These are phyloP conservation scores for Dasysyrphus tricinctus DNA, from an alignment of 2,888 invertebrate genomes.

Conservation along the genomic window DNA sequence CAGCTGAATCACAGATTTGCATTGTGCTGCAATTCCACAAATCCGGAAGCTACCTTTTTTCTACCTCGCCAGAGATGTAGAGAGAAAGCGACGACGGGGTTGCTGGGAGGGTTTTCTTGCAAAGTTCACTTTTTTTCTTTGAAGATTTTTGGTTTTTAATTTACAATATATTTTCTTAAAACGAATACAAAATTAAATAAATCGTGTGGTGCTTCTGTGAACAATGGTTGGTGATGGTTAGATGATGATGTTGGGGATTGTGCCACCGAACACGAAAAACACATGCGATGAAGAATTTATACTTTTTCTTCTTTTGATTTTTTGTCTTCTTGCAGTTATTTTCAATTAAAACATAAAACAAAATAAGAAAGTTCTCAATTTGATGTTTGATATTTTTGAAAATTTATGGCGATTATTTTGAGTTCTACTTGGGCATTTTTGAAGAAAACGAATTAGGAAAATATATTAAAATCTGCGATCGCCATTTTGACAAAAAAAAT, in stretches of 20 bases:
- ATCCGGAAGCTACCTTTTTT: constrained; percentile 35
- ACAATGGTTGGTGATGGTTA: constrained; percentile 54
- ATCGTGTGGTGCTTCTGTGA: constrained; percentile 44
- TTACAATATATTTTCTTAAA: constrained; percentile 15
- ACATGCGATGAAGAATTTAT: constrained; percentile 70
- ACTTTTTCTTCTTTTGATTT: constrained; percentile 46
- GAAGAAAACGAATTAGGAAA: constrained; percentile 65
- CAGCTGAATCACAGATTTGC: constrained; percentile 61
- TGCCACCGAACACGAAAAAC: constrained; percentile 75
- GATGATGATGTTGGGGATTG: constrained; percentile 67
- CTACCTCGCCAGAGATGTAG: constrained; percentile 22
- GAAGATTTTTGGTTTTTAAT: not conserved
- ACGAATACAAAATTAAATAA: not conserved
- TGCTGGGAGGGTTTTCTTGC: not conserved
- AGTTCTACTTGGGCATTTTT: constrained; percentile 61
- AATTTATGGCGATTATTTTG: constrained; percentile 63
- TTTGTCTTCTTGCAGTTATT: constrained; percentile 14
- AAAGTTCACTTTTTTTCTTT: constrained; percentile 11
- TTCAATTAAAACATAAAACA: constrained; percentile 37
- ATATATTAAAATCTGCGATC: constrained; percentile 76
- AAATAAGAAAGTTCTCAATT: constrained; percentile 49
- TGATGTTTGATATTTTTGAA: constrained; percentile 55
- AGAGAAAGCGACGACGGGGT: constrained; percentile 25
- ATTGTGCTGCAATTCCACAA: constrained; percentile 65
- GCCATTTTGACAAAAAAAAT: constrained; percentile 77